phyloP scores from a whole-genome alignment of 2,797 vertebrate genomes.

The Microctenopoma lineatum region DNA sequence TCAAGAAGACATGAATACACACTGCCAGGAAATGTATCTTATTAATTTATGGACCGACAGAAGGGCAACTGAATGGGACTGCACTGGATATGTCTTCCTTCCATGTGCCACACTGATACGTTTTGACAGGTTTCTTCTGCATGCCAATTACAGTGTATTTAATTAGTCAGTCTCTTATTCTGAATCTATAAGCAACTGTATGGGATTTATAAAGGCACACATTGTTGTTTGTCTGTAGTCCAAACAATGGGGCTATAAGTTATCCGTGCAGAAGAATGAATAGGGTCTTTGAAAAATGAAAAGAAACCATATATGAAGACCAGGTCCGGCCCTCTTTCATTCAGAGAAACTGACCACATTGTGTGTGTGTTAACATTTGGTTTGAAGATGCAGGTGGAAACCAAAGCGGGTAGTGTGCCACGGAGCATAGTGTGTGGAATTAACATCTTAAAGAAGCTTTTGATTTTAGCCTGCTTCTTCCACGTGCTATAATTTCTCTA shows the following conservation, averaged over 20 bases:
- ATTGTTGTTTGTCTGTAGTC: slow-evolving; percentile 40
- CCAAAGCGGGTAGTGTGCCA: slow-evolving; percentile 3
- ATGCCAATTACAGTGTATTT: slow-evolving; percentile 25
- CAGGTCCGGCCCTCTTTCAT: slow-evolving; percentile 57
- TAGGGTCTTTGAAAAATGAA: slow-evolving; percentile 54
- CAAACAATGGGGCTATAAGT: slow-evolving; percentile 30
- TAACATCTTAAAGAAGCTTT: slow-evolving; percentile 26
- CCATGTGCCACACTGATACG: background rate
- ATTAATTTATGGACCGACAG: slow-evolving; percentile 24
- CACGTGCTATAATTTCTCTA: slow-evolving; percentile 7
- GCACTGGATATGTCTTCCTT: slow-evolving; percentile 4
- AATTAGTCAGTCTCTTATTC: slow-evolving; percentile 29
- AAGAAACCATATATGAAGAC: slow-evolving; percentile 43
- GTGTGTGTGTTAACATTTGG: slow-evolving; percentile 31
- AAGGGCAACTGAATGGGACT: slow-evolving; percentile 2
- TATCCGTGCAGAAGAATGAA: slow-evolving; percentile 51
- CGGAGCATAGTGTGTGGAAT: slow-evolving; percentile 13
- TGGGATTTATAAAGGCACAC: slow-evolving; percentile 49
- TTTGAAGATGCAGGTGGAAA: slow-evolving; percentile 57
- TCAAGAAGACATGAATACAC: slow-evolving; percentile 36
- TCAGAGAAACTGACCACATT: slow-evolving; percentile 33
- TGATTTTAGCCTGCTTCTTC: slow-evolving; percentile 9
- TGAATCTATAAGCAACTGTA: slow-evolving; percentile 31
- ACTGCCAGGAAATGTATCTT: slow-evolving; percentile 20
- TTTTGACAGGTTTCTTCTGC: slow-evolving; percentile 16